These are phyloP conservation scores for Artibeus lituratus DNA, from an alignment of 2,797 vertebrate species.

Conservation along the genomic window DNA sequence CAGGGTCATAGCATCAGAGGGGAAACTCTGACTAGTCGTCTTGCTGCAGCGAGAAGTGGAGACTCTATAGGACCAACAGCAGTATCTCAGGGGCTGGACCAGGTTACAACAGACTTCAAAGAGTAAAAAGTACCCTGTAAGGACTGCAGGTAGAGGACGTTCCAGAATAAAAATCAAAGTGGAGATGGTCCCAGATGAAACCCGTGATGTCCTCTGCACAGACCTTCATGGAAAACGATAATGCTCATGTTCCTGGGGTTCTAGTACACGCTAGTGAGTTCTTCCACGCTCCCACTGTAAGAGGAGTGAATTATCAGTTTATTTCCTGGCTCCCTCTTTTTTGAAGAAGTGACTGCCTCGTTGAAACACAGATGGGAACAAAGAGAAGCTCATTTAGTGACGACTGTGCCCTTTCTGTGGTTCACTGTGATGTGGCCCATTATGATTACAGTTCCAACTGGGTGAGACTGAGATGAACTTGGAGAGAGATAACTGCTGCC, in stretches of 20 bases:
- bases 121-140: neutral
- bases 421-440: neutral
- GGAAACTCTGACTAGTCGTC: constrained; percentile 36
- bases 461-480: neutral
- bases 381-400: neutral
- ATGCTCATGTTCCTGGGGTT: no score
- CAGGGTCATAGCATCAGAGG: constrained; percentile 25
- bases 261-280: neutral
- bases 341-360: neutral
- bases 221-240: accelerated
- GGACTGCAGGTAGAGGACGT: neutral
- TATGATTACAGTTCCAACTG: neutral
- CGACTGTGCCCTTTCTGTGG: accelerated
- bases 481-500: accelerated
- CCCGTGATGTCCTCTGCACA: neutral
- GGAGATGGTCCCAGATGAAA: neutral
- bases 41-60: neutral
- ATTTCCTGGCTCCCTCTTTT: neutral
- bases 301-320: neutral
- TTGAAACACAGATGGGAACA: neutral
- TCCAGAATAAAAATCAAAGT: neutral
- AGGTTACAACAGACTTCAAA: accelerated
- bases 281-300: accelerated
- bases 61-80: neutral
- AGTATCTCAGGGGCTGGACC: neutral